Evolutionary conservation across 2,113 vertebrate species (phyloP).

Genomic region (Ceyx margarethae): DNA sequence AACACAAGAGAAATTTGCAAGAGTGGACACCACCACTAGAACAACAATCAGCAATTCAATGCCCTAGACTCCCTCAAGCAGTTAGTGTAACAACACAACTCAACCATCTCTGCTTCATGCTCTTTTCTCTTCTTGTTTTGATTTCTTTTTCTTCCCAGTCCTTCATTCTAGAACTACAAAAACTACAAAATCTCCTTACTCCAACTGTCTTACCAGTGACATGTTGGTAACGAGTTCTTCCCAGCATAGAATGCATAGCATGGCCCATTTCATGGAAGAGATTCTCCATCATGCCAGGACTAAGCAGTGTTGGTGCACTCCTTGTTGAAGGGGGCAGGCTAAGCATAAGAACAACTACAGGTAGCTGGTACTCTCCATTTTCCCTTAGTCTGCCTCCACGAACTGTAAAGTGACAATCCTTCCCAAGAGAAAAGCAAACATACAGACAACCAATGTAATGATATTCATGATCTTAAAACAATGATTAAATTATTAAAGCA

Average conservation of each 20-base stretch:
- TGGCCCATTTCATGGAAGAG: slow-evolving; percentile 99
- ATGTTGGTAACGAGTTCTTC: slow-evolving; percentile 93
- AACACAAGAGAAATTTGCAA: not conserved
- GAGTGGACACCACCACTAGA: not conserved
- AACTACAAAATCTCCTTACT: not conserved
- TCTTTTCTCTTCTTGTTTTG: not conserved
- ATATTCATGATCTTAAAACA: not conserved
- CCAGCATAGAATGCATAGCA: slow-evolving; percentile 98
- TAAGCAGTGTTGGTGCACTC: slow-evolving; percentile 82
- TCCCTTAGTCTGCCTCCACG: slow-evolving; percentile 87
- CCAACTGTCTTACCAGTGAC: slow-evolving; percentile 83
- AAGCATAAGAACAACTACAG: slow-evolving; percentile 94
- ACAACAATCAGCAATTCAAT: not conserved
- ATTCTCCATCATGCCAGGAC: slow-evolving; percentile 97
- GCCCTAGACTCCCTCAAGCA: too few species aligned
- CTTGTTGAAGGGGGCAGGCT: slow-evolving; percentile 84
- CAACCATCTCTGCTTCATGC: not conserved
- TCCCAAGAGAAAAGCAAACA: slow-evolving; percentile 19
- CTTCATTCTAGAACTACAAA: not conserved
- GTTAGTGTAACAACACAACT: not conserved
- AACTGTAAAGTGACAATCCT: slow-evolving; percentile 99
- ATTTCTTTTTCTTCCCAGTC: not conserved
- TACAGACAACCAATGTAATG: not conserved
- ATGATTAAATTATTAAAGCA: not conserved
- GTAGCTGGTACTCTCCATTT: slow-evolving; percentile 90